Evolutionary conservation across 2,888 invertebrate species (phyloP), one percentile per base, ranked within the genome.

Genomic region (Anthophora plumipes): DNA sequence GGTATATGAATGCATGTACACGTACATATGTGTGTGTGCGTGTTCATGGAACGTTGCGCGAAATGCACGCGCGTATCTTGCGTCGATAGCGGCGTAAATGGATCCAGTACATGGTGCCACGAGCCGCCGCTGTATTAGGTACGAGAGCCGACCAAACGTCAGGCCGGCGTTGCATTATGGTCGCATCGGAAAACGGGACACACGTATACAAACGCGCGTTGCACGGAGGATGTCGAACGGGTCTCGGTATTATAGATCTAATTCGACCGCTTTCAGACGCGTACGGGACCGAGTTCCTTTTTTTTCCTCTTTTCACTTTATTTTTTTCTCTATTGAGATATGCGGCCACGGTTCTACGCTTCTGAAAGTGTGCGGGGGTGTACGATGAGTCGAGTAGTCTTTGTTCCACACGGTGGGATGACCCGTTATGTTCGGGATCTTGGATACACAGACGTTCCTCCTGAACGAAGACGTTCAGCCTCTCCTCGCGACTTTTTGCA

Each of bases 371-470:
- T 77, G 84, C 86, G 88, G 85, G 83, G 85, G 63, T 77, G 69
- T 39, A 84, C 85, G 85, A 82, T 83, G 86, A 83, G 80, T 86
- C 84, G 84, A 87, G 87, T 86, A 86, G 89, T 82, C 88, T 89
- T 89, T 89, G 89, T 88, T 88, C 89, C 83, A n/a, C 81, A 83
- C 84, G n/a, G 85, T 74, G 79, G 71, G 86, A 87, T 85, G 85
- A 83, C 82, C 78, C 82, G 86, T 64, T 14, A 31, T 31, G 39
- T 43, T 67, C 41, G 64, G 41, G 59, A 69, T 60, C 50, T 52
- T 73, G 73, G 31, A 67, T 78, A 75, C 17, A 22, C 17, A 20
- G 43, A 52, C 52, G 41, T 11, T 39, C 11, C 17, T 46, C 50
- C 17, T 37, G 50, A 25, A 37, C 43, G n/a, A 61, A 74, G 77